These are phyloP conservation scores for Helogale parvula DNA, from an alignment of 2,113 vertebrate genomes.

Conservation along the genomic window DNA sequence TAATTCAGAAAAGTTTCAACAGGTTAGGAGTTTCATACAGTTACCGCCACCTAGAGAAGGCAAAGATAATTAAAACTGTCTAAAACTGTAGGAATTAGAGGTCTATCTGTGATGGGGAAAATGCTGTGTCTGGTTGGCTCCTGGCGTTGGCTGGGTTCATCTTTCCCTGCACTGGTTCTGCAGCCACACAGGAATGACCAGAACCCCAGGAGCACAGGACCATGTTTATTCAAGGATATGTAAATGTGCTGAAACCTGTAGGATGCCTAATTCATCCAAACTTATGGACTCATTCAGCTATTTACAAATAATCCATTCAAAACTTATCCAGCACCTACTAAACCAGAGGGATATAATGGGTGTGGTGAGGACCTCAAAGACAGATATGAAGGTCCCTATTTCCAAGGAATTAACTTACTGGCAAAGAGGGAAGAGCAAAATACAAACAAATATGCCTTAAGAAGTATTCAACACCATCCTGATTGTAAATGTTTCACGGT, in stretches of 20 bases:
- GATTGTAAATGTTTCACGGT: neutral
- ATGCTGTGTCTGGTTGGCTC: too few relatives aligned
- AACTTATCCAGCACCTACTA: neutral
- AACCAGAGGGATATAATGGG: neutral
- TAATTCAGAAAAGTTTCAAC: conserved; percentile 5
- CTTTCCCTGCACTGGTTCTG: neutral
- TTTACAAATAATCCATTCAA: neutral
- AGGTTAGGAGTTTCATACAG: neutral
- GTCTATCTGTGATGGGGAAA: neutral
- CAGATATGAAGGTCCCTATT: neutral
- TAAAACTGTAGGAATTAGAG: neutral
- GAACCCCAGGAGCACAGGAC: neutral
- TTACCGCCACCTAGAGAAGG: neutral
- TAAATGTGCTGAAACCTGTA: neutral
- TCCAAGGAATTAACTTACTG: neutral
- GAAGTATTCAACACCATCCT: neutral
- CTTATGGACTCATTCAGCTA: neutral
- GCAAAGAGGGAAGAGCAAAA: neutral
- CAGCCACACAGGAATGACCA: neutral
- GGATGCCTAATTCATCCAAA: neutral
- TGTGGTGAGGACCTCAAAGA: neutral
- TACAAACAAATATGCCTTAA: neutral
- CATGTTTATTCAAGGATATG: neutral
- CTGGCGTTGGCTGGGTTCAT: neutral
- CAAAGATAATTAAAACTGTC: neutral